Base-by-base conservation (phyloP, 37 sponge, comb jelly and placozoan genomes). In the Theonella swinhoei region DNA sequence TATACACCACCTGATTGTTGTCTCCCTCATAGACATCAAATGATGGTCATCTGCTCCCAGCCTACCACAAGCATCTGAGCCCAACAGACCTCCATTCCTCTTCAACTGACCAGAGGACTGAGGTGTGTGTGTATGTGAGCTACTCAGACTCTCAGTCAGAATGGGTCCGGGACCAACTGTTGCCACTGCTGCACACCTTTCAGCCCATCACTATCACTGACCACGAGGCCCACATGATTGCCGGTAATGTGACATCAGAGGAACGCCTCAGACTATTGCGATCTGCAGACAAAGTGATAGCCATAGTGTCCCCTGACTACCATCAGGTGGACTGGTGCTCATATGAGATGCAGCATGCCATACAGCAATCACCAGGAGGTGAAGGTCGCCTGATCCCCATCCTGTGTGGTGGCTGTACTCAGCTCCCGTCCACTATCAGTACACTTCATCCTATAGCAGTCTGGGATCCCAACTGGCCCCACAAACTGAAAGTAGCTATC, bases 381-480 rank as follows among this genome's bases (percentile, higher is more conserved):
- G 37, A 41, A 4, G 85, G 85, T 0, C 62, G 61, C 54, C 25
- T 84, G 59, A 75, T 84, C 39, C 85, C 85, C 38, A 84, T 84
- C 7, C 11, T 76, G 37, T 34, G 25, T 20, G 85, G 54, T 42
- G 61, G 69, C 2, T 76, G 85, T 40, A 63, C 3, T 3, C 0
- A n/a, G 17, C 39, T 84, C 11, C 85, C 85, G 22, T 7, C 43
- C 7, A 32, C 66, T 26, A 75, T 84, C 7, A 14, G 11, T 17
- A 47, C 54, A 7, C 54, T 47, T 14, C 54, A 47, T 14, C 54
- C 54, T 14, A 47, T 47, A 7, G 7, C 54, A 7, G 11, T 47
- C 11, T 7, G 14, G 11, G 54, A 47, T 14, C 54, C 11, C 14
- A 7, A 47, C 54, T 47, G 54, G 54, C 54, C 7, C 11, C 54